Evolutionary conservation across 2,888 invertebrate species (phyloP), one percentile per base, ranked within the genome.

Genomic region (Chymomyza caudatula): DNA sequence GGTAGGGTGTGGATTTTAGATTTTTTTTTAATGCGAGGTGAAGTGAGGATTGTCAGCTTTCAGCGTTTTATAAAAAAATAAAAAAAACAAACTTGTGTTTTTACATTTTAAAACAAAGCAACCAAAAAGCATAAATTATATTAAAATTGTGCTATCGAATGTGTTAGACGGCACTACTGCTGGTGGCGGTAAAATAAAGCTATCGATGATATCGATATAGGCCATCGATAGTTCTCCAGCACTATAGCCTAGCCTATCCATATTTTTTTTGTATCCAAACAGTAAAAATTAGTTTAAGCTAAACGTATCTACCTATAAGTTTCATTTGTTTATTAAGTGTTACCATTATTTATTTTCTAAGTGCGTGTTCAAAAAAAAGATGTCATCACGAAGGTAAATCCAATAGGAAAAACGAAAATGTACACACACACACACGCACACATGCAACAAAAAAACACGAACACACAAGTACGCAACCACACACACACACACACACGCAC

Each of bases 381-480:
- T 88, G 88, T 88, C 88, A 86, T 88, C 88, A 78, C 88, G 88
- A 88, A 88, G 88, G 88, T 88, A 88, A 88, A 74, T 77, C 63
- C 66, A 74, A 71, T 74, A 71, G 73, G 72, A 80, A 84, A 37
- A 73, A 68, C 68, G 82, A 78, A 83, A 78, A 80, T 71, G 69
- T 78, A 81, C 78, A 69, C 65, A 65, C 59, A 63, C 47, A 67
- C 58, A 63, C 55, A 65, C 53, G 47, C 59, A 49, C 64, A 43
- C 62, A 67, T 57, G 56, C 64, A 47, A 47, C 47, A 47, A 47
- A 22, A 17, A 62, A 56, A 49, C 59, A 64, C 53, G 6, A 54
- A 66, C 65, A 55, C 62, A 59, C 62, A 67, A 57, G 23, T 42
- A 59, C 20, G 15, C 37, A 11, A 37, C 4, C 37, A 37, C 4